Evolutionary conservation across 2,113 vertebrate species (phyloP).

Genomic region (Scytalopus superciliaris): DNA sequence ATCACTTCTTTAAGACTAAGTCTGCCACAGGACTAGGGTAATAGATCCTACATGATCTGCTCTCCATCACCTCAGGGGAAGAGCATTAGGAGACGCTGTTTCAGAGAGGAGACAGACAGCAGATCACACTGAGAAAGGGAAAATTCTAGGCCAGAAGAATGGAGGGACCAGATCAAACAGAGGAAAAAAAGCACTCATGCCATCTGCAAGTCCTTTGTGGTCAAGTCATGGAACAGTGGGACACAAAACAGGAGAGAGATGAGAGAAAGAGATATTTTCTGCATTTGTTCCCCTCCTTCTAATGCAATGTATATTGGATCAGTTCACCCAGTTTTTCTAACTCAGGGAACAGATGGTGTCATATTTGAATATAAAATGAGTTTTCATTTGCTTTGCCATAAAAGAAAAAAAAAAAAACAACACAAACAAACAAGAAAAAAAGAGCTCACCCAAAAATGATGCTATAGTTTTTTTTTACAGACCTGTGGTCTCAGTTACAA

Average conservation of each 20-base stretch:
- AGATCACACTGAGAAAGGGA: not conserved
- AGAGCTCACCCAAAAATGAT: conserved; percentile 35
- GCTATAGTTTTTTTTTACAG: conserved; percentile 58
- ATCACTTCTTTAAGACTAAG: not conserved
- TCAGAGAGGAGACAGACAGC: not conserved
- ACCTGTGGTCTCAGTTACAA: conserved; percentile 67
- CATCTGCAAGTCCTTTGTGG: conserved; percentile 48
- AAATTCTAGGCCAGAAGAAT: not conserved
- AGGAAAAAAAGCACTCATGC: not conserved
- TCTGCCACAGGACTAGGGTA: not conserved
- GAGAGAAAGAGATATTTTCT: conserved; percentile 39
- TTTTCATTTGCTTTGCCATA: conserved; percentile 66
- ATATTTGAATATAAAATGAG: conserved; percentile 71
- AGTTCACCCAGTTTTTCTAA: conserved; percentile 67
- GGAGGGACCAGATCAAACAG: not conserved
- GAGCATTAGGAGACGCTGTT: not conserved
- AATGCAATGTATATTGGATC: conserved; percentile 59
- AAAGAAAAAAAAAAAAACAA: conserved; percentile 30
- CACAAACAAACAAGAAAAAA: conserved; percentile 53
- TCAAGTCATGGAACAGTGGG: conserved; percentile 52
- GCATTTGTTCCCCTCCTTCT: conserved; percentile 51
- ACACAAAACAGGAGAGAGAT: conserved; percentile 17
- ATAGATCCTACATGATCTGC: not conserved
- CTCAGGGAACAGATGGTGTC: conserved; percentile 65
- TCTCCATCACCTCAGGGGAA: not conserved